Base-by-base conservation (phyloP, 2,888 invertebrate species). In the Conops quadrifasciatus region DNA sequence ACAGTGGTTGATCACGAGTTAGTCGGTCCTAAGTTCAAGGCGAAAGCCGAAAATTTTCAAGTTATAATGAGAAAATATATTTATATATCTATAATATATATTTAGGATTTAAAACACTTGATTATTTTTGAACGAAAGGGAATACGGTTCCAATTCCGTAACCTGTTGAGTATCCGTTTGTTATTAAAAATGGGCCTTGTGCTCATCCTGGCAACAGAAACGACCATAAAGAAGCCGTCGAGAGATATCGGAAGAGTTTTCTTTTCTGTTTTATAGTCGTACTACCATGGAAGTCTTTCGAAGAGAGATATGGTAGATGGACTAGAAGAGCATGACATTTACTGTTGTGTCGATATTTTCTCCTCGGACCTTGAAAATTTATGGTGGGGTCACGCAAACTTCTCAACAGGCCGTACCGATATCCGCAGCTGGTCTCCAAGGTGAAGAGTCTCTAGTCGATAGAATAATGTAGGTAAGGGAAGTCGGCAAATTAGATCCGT, bases 341-440 rank as follows among this genome's bases (percentile, higher is more conserved):
- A 76, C 72, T 75, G 75, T 75, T 74, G 75, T 76, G 76, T 76
- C 75, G 75, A 77, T 76, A 76, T 77, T 76, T 76, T 77, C 75
- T 75, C 75, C 73, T 75, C 74, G 76, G 74, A 77, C 60, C 60
- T 53, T 11, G 63, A 47, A 11, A 47, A 60, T 45, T 30, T 69
- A 66, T 72, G 72, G 66, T 72, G 67, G 70, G 63, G 72, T 66
- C 63, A 70, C 62, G 70, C 70, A 70, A 73, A 72, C 62, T 70
- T 73, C 70, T 70, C 69, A 70, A 72, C 66, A 67, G 73, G 64
- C 58, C 89, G 90, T 90, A 90, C 90, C 89, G 88, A 90, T 71
- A 90, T 89, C 90, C 90, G 90, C 90, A 91, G 88, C 90, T 90
- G 91, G 90, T 91, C 89, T 91, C 90, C 90, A 89, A 90, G 90